Evolutionary conservation across 2,888 invertebrate species (phyloP).

Genomic region (Drosophila subquinaria): DNA sequence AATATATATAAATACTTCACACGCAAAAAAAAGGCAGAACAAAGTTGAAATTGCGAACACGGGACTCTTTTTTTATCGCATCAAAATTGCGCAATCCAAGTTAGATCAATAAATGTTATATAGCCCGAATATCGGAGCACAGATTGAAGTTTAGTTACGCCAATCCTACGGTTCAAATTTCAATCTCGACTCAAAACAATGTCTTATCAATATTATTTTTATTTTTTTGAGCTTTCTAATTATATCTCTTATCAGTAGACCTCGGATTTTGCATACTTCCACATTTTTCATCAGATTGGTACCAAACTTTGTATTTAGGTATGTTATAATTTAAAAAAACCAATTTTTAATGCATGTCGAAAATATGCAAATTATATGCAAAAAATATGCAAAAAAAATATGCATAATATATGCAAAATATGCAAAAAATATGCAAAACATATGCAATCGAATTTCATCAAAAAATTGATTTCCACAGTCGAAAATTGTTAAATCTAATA

Average conservation of each 20-base stretch:
- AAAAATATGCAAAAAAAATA: too few species aligned
- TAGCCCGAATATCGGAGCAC: background rate
- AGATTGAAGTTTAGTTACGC: background rate
- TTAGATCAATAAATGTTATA: slow-evolving; percentile 32
- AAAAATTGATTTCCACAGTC: too few species aligned
- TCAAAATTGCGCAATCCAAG: slow-evolving; percentile 41
- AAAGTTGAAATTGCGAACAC: slow-evolving; percentile 27
- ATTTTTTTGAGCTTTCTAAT: background rate
- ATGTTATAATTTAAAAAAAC: too few species aligned
- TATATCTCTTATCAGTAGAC: slow-evolving; percentile 30
- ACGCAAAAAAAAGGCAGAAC: slow-evolving; percentile 8
- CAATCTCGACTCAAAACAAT: background rate
- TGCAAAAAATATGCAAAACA: too few species aligned
- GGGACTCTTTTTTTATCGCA: slow-evolving; percentile 50
- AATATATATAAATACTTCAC: slow-evolving; percentile 46
- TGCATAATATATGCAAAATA: too few species aligned
- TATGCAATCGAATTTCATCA: too few species aligned
- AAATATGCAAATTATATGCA: too few species aligned
- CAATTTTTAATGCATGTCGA: too few species aligned
- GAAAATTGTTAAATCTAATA: too few species aligned
- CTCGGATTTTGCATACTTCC: too few species aligned
- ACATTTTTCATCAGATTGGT: too few species aligned
- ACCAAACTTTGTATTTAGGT: too few species aligned
- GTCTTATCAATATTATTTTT: slow-evolving; percentile 12
- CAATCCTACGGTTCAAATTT: background rate